Percentiles rank a stretch among this genome's conserved stretches.
Conservation (phyloP, 2,113 vertebrate species). For the Elgaria multicarinata region DNA sequence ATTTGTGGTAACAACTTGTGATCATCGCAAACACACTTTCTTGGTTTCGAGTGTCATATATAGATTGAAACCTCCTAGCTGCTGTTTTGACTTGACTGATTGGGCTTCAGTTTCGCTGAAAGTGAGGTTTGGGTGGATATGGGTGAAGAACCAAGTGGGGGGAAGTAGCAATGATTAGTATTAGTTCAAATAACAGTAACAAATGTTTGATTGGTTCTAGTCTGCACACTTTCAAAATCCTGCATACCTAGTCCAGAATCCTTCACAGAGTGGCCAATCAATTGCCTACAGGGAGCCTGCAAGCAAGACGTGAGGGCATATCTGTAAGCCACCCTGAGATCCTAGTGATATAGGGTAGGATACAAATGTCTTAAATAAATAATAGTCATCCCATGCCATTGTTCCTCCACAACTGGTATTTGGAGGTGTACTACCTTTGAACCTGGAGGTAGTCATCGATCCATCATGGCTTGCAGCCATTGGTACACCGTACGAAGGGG, state of each 20-base stretch:
- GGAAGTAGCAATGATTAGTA: not conserved
- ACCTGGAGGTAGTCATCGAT: too few species aligned
- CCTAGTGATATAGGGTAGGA: too few species aligned
- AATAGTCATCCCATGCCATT: too few species aligned
- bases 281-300: too few species aligned
- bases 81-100: not conserved
- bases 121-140: not conserved
- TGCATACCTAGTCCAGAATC: not conserved
- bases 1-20: not conserved
- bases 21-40: not conserved
- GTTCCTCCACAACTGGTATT: too few species aligned
- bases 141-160: not conserved
- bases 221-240: not conserved
- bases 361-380: too few species aligned
- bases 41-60: not conserved
- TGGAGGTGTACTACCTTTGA: too few species aligned
- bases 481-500: too few species aligned
- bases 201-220: not conserved
- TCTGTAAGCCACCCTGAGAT: too few species aligned
- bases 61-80: not conserved
- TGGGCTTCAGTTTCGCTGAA: not conserved
- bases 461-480: too few species aligned
- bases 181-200: not conserved
- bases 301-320: too few species aligned
- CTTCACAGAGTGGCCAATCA: too few species aligned